Conservation (phyloP, 1,140 invertebrate genomes). For the Pantala flavescens region DNA sequence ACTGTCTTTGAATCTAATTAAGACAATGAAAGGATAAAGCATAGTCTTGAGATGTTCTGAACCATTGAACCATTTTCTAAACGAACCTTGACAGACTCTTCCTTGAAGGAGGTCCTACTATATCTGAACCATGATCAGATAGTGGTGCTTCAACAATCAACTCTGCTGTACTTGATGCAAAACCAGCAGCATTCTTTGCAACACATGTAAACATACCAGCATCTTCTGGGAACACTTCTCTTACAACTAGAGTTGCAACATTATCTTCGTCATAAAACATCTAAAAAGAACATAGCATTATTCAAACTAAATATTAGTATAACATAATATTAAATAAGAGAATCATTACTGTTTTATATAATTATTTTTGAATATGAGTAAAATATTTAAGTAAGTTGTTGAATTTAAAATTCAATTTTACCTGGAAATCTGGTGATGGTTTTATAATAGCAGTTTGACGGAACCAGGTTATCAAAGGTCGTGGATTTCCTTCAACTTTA, state of each 20-base stretch:
- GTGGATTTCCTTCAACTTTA: slow-evolving; percentile 76
- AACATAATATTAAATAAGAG: no score
- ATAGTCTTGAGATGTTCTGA: no score
- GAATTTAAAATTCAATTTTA: slow-evolving; percentile 21
- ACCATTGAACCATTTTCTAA: no score
- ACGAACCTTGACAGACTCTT: slow-evolving; percentile 60
- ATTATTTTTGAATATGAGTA: neutral
- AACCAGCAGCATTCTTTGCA: slow-evolving; percentile 88
- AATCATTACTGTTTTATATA: neutral
- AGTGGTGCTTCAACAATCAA: slow-evolving; percentile 74
- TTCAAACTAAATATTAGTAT: neutral
- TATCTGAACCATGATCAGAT: slow-evolving; percentile 79
- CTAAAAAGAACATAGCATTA: slow-evolving; percentile 37
- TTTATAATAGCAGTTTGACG: slow-evolving; percentile 85
- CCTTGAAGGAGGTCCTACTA: slow-evolving; percentile 59
- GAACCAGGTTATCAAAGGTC: slow-evolving; percentile 91
- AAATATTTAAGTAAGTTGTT: neutral
- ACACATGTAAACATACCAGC: slow-evolving; percentile 93
- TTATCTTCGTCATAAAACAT: slow-evolving; percentile 89
- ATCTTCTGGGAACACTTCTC: slow-evolving; percentile 94
- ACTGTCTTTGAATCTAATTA: no score
- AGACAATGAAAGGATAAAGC: no score
- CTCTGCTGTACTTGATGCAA: slow-evolving; percentile 83
- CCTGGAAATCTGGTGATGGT: slow-evolving; percentile 71
- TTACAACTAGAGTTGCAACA: slow-evolving; percentile 82